These are phyloP conservation scores for Lynx canadensis DNA, from an alignment of 2,113 vertebrate species.

Conservation along the genomic window DNA sequence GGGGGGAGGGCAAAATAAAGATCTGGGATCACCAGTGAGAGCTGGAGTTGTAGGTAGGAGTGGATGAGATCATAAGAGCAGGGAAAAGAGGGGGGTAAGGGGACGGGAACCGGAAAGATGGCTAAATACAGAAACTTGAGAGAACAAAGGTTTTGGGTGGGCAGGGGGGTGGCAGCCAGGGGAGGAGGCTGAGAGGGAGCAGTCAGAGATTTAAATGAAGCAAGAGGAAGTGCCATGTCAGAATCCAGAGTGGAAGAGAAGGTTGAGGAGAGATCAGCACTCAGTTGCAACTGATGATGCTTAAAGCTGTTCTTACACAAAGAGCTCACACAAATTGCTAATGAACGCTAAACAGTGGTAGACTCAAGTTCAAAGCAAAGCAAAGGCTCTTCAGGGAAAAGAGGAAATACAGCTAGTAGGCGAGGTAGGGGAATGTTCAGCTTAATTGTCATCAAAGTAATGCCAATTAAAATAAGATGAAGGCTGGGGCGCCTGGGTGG, in stretches of 20 bases:
- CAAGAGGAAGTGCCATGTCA: neutral
- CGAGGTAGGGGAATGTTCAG: neutral
- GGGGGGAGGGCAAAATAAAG: neutral
- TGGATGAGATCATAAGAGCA: neutral
- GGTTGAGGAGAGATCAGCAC: neutral
- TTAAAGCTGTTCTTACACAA: neutral
- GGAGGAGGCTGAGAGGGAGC: neutral
- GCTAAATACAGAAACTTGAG: neutral
- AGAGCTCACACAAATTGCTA: neutral
- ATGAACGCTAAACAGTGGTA: neutral
- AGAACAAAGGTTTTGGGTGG: neutral
- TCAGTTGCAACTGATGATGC: rapidly evolving
- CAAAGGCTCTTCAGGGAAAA: constrained; percentile 1
- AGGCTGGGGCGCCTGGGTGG: neutral
- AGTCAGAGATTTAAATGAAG: neutral
- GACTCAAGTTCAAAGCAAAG: constrained; percentile 35
- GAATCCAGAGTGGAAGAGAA: neutral
- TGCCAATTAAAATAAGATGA: neutral
- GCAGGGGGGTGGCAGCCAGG: neutral
- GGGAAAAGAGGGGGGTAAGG: neutral
- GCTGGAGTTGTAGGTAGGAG: neutral
- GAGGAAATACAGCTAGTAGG: neutral
- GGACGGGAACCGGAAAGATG: neutral
- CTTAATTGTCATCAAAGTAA: neutral
- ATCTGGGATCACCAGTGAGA: neutral